Conservation (phyloP, 2,797 vertebrate genomes). For the Gorsachius magnificus region DNA sequence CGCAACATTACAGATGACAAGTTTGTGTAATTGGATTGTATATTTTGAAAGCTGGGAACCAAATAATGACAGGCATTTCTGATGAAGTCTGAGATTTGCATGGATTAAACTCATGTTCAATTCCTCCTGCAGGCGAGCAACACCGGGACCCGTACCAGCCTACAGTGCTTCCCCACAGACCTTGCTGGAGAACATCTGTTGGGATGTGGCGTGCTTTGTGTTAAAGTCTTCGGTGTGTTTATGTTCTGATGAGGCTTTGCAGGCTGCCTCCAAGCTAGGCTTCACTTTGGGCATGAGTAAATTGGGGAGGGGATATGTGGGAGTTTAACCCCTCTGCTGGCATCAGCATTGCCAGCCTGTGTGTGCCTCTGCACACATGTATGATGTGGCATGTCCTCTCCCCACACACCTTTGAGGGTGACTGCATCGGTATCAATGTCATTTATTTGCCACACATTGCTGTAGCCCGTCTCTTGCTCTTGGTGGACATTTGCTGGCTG, state of each 20-base stretch:
- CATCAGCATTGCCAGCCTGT: neutral
- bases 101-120: neutral
- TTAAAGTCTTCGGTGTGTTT: neutral
- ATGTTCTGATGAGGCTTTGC: neutral
- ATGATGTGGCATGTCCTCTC: neutral
- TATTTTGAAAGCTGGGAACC: neutral
- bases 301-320: neutral
- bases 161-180: rapidly evolving
- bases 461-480: neutral
- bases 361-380: rapidly evolving
- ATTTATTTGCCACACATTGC: neutral
- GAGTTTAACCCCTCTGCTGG: neutral
- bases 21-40: neutral
- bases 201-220: neutral
- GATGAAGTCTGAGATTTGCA: neutral
- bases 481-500: neutral
- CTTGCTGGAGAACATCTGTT: neutral
- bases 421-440: rapidly evolving
- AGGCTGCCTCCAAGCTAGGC: neutral
- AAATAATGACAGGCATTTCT: neutral
- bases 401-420: neutral
- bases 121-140: neutral
- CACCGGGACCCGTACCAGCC: neutral
- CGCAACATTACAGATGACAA: neutral
- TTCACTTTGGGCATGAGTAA: neutral